Conservation (phyloP, 2,113 vertebrate species). For the Pleuronectes platessa region DNA sequence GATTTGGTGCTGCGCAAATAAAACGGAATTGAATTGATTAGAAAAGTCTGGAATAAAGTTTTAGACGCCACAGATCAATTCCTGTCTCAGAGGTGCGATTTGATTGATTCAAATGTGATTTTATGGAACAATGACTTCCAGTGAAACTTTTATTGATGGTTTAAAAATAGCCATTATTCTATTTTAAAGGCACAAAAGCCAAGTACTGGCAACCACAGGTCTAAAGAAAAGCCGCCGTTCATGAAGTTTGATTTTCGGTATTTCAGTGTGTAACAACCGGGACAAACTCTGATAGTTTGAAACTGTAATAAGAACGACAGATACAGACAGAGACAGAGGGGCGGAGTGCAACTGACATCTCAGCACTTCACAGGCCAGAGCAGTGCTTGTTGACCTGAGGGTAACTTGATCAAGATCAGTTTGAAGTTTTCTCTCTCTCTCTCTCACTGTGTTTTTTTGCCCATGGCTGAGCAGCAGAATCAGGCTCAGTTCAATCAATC, state of each 20-base stretch:
- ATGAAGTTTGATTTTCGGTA: too few relatives aligned
- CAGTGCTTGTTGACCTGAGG: background rate
- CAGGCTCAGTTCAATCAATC: constrained; percentile 17
- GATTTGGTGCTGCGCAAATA: too few relatives aligned
- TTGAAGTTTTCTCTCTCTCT: background rate
- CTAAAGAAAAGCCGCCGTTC: background rate
- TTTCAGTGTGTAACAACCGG: too few relatives aligned
- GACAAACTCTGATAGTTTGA: background rate
- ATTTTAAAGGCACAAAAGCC: background rate
- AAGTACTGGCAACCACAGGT: background rate
- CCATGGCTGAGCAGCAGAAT: constrained; percentile 4
- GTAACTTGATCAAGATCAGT: background rate
- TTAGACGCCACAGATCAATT: too few relatives aligned
- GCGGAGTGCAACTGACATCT: background rate
- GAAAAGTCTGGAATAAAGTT: too few relatives aligned
- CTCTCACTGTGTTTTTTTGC: constrained; percentile 8
- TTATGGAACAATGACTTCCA: too few relatives aligned
- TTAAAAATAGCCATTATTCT: background rate
- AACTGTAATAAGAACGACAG: background rate
- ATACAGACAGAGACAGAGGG: background rate
- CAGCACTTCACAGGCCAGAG: background rate
- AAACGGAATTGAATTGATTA: too few relatives aligned
- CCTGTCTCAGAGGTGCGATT: too few relatives aligned
- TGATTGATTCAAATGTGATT: too few relatives aligned
- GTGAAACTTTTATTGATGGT: too few relatives aligned